Percentiles rank a stretch among this genome's conserved stretches.
These are phyloP conservation scores for Drosophila littoralis DNA, from an alignment of 1,140 invertebrate genomes.

Conservation along the genomic window DNA sequence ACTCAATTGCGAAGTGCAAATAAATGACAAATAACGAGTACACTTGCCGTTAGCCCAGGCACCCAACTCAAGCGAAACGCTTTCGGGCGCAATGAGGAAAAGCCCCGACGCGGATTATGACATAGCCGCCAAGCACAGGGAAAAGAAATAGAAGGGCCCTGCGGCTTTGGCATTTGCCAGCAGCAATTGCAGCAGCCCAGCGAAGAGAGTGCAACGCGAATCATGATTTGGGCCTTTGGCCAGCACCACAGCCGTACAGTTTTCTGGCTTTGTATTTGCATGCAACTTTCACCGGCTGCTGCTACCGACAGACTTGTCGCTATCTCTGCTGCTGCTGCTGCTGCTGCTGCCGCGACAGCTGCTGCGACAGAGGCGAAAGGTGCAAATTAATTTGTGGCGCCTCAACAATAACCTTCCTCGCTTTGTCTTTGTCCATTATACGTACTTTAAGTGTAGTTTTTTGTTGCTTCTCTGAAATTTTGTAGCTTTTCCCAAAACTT, in stretches of 20 bases:
- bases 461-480: conserved; percentile 37
- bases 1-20: conserved; percentile 71
- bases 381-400: conserved; percentile 80
- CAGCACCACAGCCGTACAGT: conserved; percentile 20
- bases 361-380: conserved; percentile 66
- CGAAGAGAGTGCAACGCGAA: conserved; percentile 22
- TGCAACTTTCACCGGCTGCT: conserved; percentile 75
- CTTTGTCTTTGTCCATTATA: conserved; percentile 48
- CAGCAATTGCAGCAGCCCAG: background rate
- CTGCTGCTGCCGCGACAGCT: conserved; percentile 7
- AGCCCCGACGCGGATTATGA: conserved; percentile 55
- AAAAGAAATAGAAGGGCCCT: conserved; percentile 37
- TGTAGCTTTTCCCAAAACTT: conserved; percentile 45
- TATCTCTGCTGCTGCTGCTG: conserved; percentile 28
- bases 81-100: conserved; percentile 50
- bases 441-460: conserved; percentile 44
- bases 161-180: conserved; percentile 7
- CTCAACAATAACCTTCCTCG: conserved; percentile 72
- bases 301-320: conserved; percentile 23
- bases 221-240: conserved; percentile 12
- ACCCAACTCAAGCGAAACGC: conserved; percentile 65
- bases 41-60: conserved; percentile 38
- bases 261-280: conserved; percentile 71
- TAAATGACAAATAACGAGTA: conserved; percentile 69
- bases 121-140: conserved; percentile 38